A percentile compares a stretch with the other conserved stretches of the same genome.
phyloP scores from a whole-genome alignment of 2,113 vertebrate species.

The Pollachius pollachius region DNA sequence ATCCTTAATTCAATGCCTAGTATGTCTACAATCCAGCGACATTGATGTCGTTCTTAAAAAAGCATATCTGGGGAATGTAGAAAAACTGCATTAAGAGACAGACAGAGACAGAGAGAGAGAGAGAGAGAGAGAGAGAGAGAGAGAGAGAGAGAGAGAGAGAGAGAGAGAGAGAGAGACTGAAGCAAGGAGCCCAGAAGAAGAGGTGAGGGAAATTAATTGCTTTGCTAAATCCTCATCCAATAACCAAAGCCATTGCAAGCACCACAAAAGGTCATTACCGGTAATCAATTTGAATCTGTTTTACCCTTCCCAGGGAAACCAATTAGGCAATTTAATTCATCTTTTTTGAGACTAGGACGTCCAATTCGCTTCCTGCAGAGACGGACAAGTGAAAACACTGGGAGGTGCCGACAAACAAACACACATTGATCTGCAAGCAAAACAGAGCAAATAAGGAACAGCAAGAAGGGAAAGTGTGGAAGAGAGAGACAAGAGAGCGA shows the following conservation, averaged over 20 bases:
- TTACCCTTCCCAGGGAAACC: constrained; percentile 73
- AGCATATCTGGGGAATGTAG: no score
- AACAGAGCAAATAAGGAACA: neutral
- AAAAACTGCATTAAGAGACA: neutral
- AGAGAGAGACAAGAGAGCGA: constrained; percentile 9
- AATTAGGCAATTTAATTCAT: constrained; percentile 76
- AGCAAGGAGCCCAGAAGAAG: constrained; percentile 43
- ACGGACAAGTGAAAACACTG: constrained; percentile 58
- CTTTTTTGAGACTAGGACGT: constrained; percentile 58
- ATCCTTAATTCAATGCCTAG: no score
- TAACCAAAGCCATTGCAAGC: constrained; percentile 62
- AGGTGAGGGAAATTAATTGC: constrained; percentile 69
- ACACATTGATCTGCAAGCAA: constrained; percentile 56
- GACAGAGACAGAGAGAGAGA: constrained; percentile 24
- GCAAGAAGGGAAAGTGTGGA: constrained; percentile 12
- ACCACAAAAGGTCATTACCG: constrained; percentile 73
- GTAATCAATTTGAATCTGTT: constrained; percentile 78
- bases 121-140: constrained; percentile 32
- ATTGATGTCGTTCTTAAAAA: no score
- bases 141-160: constrained; percentile 45
- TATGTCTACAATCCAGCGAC: no score
- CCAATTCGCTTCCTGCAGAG: constrained; percentile 56
- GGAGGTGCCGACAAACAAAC: constrained; percentile 61
- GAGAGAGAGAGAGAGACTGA: constrained; percentile 43
- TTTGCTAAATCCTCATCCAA: constrained; percentile 75